Percentiles rank a stretch among this genome's conserved stretches.
phyloP scores from a whole-genome alignment of 2,113 vertebrate genomes.

The Australoheros scitulus region DNA sequence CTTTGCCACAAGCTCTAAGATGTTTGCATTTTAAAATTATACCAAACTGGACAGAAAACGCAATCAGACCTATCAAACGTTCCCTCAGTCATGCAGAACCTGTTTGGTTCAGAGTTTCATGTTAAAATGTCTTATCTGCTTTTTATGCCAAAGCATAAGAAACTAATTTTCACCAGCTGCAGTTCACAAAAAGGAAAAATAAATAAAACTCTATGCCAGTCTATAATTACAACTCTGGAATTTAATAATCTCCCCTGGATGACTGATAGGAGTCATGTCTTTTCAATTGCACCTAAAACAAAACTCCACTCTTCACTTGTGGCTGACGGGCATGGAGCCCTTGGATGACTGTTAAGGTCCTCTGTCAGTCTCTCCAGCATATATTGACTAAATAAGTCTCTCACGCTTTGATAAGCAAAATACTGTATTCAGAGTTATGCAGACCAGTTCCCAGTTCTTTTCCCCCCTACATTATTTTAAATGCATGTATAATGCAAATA shows the following conservation, averaged over 20 bases:
- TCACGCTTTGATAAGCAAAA: not conserved
- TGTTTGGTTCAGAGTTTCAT: not conserved
- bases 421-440: not conserved
- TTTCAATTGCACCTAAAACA: constrained; percentile 23
- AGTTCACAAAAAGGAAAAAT: constrained; percentile 4
- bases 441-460: not conserved
- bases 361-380: not conserved
- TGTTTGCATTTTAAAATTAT: constrained; percentile 37
- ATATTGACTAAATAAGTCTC: not conserved
- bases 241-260: constrained; percentile 17
- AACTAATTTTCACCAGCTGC: constrained; percentile 48
- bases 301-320: not conserved
- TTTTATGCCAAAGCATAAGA: not conserved
- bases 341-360: not conserved
- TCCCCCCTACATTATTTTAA: too few relatives aligned
- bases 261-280: constrained; percentile 53
- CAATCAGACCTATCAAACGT: constrained; percentile 30
- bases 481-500: too few relatives aligned
- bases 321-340: not conserved
- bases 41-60: constrained; percentile 2
- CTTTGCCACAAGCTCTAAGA: constrained; percentile 44
- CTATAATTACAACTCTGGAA: constrained; percentile 35
- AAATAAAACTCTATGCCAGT: constrained; percentile 10
- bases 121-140: not conserved
- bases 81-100: constrained; percentile 30